Evolutionary conservation across 2,888 invertebrate species (phyloP).

Genomic region (Oligia strigilis): DNA sequence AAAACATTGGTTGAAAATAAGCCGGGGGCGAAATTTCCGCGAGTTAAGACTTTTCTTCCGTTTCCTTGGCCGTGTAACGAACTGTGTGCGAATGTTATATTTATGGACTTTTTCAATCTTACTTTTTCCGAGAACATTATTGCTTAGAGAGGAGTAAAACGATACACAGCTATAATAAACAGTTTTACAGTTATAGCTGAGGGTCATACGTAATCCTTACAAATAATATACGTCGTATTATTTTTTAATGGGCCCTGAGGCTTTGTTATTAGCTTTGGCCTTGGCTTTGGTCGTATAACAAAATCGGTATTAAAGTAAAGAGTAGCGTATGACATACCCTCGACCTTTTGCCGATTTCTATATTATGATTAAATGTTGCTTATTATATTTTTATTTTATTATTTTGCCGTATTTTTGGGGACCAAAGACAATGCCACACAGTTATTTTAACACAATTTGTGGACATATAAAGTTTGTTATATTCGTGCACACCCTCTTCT

Average conservation of each 20-base stretch:
- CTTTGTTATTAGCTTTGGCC: conserved; percentile 24
- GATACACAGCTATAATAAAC: conserved; percentile 63
- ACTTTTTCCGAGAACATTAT: conserved; percentile 72
- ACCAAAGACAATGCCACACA: neutral
- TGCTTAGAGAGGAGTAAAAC: conserved; percentile 67
- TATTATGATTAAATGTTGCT: conserved; percentile 14
- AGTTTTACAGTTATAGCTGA: conserved; percentile 63
- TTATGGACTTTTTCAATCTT: conserved; percentile 71
- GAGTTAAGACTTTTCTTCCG: conserved; percentile 69
- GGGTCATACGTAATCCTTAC: conserved; percentile 58
- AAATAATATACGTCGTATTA: conserved; percentile 54
- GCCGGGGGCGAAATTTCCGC: conserved; percentile 61
- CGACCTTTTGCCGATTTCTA: conserved; percentile 4
- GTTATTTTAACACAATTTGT: neutral
- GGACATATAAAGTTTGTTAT: neutral
- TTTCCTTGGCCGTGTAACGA: conserved; percentile 74
- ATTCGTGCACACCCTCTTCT: neutral
- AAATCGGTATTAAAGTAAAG: conserved; percentile 33
- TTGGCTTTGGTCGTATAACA: conserved; percentile 41
- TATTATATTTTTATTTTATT: conserved; percentile 8
- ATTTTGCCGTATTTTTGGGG: conserved; percentile 3
- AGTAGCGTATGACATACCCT: neutral
- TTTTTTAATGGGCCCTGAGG: conserved; percentile 48
- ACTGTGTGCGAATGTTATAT: conserved; percentile 74
- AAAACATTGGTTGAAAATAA: conserved; percentile 60